phyloP scores from a whole-genome alignment of 2,113 vertebrate genomes.

The Nymphicus hollandicus region DNA sequence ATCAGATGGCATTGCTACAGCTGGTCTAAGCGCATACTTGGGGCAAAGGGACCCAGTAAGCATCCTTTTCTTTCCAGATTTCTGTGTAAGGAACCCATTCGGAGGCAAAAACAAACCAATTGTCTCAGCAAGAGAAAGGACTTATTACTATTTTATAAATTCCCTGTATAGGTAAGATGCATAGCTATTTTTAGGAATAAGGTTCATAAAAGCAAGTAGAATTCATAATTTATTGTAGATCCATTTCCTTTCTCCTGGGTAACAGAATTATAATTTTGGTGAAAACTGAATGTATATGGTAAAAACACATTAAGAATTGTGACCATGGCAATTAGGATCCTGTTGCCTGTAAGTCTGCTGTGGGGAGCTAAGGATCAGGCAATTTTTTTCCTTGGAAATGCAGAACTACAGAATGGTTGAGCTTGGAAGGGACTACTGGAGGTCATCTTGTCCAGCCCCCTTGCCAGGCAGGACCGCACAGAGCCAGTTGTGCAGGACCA shows the following conservation, averaged over 20 bases:
- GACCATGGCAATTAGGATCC: background rate
- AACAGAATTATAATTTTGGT: background rate
- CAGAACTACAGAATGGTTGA: background rate
- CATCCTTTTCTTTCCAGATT: background rate
- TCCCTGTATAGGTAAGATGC: background rate
- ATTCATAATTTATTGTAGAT: background rate
- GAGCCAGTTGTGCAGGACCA: background rate
- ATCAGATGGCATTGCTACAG: background rate
- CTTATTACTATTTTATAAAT: background rate
- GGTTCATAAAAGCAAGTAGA: background rate
- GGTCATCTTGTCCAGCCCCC: background rate
- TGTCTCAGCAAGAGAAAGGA: background rate
- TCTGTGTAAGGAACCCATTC: background rate
- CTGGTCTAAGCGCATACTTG: background rate
- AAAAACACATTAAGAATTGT: background rate
- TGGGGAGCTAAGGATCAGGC: background rate
- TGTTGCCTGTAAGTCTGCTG: background rate
- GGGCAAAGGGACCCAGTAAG: background rate
- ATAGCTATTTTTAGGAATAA: background rate
- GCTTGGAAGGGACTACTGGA: background rate
- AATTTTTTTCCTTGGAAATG: background rate
- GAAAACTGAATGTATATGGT: background rate
- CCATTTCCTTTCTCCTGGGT: background rate
- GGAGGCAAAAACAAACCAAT: background rate
- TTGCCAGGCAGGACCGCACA: background rate